Percentiles rank a stretch among this genome's conserved stretches.
These are phyloP conservation scores for Myotis findleyi DNA, from an alignment of 2,797 vertebrate genomes.

Conservation along the genomic window DNA sequence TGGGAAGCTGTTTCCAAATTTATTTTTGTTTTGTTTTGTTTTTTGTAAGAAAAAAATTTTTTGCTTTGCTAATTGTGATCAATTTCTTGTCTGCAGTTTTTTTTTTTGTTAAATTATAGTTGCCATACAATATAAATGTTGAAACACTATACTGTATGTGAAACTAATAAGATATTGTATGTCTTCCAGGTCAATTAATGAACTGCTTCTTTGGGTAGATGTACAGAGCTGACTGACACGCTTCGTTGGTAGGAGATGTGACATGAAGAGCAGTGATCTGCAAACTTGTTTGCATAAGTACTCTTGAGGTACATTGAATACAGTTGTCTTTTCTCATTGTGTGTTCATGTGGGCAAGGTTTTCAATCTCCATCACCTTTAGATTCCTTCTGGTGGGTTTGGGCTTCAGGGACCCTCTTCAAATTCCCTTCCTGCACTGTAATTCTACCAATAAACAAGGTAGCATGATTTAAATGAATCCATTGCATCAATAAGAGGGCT, in stretches of 20 bases:
- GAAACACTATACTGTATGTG: neutral
- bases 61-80: neutral
- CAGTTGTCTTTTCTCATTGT: neutral
- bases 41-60: neutral
- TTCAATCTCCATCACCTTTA: neutral
- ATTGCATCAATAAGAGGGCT: neutral
- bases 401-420: neutral
- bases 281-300: neutral
- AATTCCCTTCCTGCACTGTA: conserved; percentile 1
- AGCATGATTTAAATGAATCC: neutral
- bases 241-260: neutral
- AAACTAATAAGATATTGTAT: neutral
- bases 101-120: neutral
- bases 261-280: neutral
- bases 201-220: neutral
- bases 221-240: neutral
- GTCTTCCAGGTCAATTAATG: neutral
- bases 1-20: neutral
- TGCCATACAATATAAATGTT: neutral
- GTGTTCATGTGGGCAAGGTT: neutral
- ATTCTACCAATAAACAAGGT: neutral
- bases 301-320: neutral
- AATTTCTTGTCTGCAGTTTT: neutral
- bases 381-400: neutral
- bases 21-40: neutral